Evolutionary conservation across 2,888 invertebrate genomes (phyloP).

Genomic region (Hypsopygia costalis): DNA sequence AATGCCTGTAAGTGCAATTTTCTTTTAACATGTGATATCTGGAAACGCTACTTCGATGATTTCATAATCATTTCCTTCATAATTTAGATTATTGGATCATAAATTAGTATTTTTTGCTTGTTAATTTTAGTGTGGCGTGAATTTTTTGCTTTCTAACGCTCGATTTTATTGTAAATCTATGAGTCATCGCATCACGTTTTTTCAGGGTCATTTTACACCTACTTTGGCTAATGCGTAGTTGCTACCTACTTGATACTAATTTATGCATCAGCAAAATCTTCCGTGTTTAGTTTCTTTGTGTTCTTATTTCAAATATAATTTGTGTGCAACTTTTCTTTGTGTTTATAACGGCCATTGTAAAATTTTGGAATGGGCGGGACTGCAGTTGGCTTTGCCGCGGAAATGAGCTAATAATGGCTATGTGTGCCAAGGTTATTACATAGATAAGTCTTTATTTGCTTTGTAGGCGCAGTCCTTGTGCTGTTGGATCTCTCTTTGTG

Average conservation of each 20-base stretch:
- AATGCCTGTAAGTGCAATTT: conserved; percentile 65
- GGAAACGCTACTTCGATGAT: conserved; percentile 33
- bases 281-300: conserved; percentile 1
- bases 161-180: conserved; percentile 2
- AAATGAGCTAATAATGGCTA: background rate
- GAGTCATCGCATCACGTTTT: conserved; percentile 10
- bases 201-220: conserved; percentile 23
- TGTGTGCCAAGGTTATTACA: conserved; percentile 17
- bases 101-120: background rate
- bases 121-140: background rate
- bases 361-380: conserved; percentile 4
- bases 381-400: background rate
- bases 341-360: background rate
- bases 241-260: conserved; percentile 4
- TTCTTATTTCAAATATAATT: background rate
- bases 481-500: background rate
- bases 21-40: conserved; percentile 49
- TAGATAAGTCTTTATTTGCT: conserved; percentile 29
- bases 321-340: background rate
- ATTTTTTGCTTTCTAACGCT: background rate
- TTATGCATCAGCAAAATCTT: conserved; percentile 3
- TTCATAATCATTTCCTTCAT: conserved; percentile 20
- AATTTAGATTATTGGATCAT: conserved; percentile 8
- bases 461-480: background rate
- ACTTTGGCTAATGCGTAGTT: conserved; percentile 15